phyloP scores from a whole-genome alignment of 2,888 invertebrate species.

The Pachliopta kotzebuea region DNA sequence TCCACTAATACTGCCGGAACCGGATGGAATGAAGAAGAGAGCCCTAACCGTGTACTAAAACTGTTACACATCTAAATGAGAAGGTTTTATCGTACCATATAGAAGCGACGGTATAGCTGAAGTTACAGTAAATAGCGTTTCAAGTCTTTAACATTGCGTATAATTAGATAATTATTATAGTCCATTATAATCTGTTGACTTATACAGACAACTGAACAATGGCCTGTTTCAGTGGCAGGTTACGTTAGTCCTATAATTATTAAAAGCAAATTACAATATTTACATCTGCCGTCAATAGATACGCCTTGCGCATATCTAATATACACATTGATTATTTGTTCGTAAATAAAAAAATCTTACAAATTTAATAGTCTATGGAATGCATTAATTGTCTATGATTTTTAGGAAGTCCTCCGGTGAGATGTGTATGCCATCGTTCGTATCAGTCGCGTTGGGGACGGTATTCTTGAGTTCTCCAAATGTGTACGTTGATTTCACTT shows the following conservation, averaged over 20 bases:
- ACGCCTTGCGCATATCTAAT: constrained; percentile 55
- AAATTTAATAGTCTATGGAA: constrained; percentile 36
- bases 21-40: constrained; percentile 18
- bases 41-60: constrained; percentile 9
- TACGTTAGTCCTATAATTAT: constrained; percentile 64
- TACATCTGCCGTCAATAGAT: constrained; percentile 64
- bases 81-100: neutral
- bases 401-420: constrained; percentile 68
- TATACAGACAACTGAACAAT: constrained; percentile 54
- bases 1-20: constrained; percentile 15
- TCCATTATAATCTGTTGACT: constrained; percentile 13
- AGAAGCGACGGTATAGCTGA: neutral
- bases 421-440: constrained; percentile 51
- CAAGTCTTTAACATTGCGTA: constrained; percentile 10
- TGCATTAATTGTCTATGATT: constrained; percentile 61
- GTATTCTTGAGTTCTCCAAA: constrained; percentile 74
- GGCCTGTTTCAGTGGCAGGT: constrained; percentile 76
- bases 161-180: constrained; percentile 5
- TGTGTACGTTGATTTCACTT: constrained; percentile 56
- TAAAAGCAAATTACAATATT: constrained; percentile 78
- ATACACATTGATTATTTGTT: constrained; percentile 61
- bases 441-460: constrained; percentile 59
- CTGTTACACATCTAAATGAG: constrained; percentile 9
- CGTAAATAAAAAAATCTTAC: constrained; percentile 42
- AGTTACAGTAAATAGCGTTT: constrained; percentile 9